Percentiles rank a stretch among this genome's conserved stretches.
Evolutionary conservation across 1,140 invertebrate genomes (phyloP).

Genomic region (Coenobita brevimanus): DNA sequence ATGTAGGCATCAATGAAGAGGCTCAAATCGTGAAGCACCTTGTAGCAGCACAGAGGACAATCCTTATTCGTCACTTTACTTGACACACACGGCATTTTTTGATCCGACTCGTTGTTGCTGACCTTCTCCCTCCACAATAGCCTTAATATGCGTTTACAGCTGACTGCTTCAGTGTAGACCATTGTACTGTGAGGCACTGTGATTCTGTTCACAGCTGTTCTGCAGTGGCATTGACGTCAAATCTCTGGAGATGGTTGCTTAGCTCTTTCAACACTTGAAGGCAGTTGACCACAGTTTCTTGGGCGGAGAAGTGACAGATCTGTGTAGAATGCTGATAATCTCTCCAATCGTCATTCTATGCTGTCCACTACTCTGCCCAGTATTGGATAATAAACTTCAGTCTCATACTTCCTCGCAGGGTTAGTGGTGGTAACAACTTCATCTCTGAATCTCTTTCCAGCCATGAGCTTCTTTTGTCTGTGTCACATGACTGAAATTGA

Average conservation of each 20-base stretch:
- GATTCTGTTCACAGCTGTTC: constrained; percentile 2
- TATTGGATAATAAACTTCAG: background rate
- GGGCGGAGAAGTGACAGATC: constrained; percentile 31
- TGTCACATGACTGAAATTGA: constrained; percentile 22
- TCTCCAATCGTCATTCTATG: background rate
- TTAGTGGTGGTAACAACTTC: background rate
- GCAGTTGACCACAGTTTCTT: constrained; percentile 16
- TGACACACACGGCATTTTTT: background rate
- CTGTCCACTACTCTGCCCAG: background rate
- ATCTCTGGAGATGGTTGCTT: constrained; percentile 1
- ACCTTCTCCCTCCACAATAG: background rate
- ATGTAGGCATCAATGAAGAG: constrained; percentile 6
- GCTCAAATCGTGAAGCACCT: background rate
- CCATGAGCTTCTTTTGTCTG: background rate
- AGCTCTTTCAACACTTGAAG: constrained; percentile 11
- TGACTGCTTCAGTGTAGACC: constrained; percentile 6
- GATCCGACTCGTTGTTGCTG: background rate
- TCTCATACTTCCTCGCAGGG: constrained; percentile 8
- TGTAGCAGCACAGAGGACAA: constrained; percentile 9
- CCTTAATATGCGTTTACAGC: background rate
- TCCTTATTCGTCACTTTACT: background rate
- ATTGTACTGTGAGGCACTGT: background rate
- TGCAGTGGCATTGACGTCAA: background rate
- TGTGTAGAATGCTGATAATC: constrained; percentile 23
- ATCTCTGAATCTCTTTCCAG: background rate